Conservation (phyloP, 2,888 invertebrate genomes). For the Hemithea aestivaria region DNA sequence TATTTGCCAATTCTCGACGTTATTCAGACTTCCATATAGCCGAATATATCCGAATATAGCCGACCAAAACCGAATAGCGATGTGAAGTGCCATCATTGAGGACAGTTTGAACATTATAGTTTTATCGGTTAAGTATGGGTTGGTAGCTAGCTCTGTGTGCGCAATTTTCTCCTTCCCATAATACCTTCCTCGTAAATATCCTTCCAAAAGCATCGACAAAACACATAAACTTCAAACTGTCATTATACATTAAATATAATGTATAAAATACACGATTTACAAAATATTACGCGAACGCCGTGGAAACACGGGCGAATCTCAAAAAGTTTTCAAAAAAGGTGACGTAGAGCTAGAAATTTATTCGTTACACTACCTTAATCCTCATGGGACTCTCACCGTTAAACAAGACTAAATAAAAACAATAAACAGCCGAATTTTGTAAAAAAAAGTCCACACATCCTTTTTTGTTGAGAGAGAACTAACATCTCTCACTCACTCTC, state of each 20-base stretch:
- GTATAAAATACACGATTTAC: slow-evolving; percentile 74
- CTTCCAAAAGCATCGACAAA: neutral
- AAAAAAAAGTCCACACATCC: slow-evolving; percentile 15
- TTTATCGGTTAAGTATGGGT: no score
- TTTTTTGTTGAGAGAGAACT: slow-evolving; percentile 27
- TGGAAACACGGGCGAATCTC: slow-evolving; percentile 38
- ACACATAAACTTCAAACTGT: slow-evolving; percentile 23
- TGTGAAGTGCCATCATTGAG: no score
- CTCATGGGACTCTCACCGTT: slow-evolving; percentile 26
- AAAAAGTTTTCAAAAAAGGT: slow-evolving; percentile 75
- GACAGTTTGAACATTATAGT: no score
- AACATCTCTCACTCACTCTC: slow-evolving; percentile 24
- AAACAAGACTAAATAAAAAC: slow-evolving; percentile 28
- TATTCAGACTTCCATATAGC: no score
- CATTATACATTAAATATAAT: slow-evolving; percentile 58
- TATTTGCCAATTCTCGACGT: no score
- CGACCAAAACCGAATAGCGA: no score
- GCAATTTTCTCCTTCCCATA: no score
- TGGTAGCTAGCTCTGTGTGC: no score
- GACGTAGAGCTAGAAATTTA: slow-evolving; percentile 29
- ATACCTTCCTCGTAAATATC: no score
- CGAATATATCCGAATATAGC: no score
- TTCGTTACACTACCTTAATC: slow-evolving; percentile 39
- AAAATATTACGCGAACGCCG: slow-evolving; percentile 61
- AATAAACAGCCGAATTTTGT: slow-evolving; percentile 25